These are phyloP conservation scores for Mormyrus hasselquistii DNA, from an alignment of 2,797 vertebrate species.

Conservation along the genomic window DNA sequence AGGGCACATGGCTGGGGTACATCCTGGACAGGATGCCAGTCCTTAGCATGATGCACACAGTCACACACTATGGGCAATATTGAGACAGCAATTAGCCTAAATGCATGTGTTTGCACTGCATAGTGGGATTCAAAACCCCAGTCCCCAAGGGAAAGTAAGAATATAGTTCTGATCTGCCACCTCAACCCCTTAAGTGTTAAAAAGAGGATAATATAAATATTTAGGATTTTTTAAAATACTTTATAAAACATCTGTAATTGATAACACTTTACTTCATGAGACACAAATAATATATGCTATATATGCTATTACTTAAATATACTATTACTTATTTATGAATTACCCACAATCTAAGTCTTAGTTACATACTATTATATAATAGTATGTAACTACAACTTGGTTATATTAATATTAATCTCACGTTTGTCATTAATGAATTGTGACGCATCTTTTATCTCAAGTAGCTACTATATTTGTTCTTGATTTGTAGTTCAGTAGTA, in stretches of 20 bases:
- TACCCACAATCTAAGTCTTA: background rate
- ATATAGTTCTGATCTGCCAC: background rate
- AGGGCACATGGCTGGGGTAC: background rate
- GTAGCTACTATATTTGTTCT: background rate
- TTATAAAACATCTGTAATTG: background rate
- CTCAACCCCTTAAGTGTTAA: background rate
- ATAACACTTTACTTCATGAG: background rate
- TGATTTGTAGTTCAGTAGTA: background rate
- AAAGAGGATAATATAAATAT: background rate
- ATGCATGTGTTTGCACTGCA: background rate
- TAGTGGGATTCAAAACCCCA: background rate
- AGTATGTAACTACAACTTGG: no score
- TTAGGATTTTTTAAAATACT: background rate
- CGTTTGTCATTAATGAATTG: background rate
- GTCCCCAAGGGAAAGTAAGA: background rate
- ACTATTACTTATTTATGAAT: background rate
- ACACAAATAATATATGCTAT: background rate
- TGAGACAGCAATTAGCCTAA: background rate
- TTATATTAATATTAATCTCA: background rate
- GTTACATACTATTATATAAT: background rate
- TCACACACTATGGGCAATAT: background rate
- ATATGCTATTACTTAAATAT: background rate
- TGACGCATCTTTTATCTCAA: background rate
- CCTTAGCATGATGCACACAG: background rate
- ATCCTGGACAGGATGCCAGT: background rate